A percentile compares a stretch with the other conserved stretches of the same genome.
phyloP scores from a whole-genome alignment of 2,888 invertebrate species.

The Oasisia sp. region DNA sequence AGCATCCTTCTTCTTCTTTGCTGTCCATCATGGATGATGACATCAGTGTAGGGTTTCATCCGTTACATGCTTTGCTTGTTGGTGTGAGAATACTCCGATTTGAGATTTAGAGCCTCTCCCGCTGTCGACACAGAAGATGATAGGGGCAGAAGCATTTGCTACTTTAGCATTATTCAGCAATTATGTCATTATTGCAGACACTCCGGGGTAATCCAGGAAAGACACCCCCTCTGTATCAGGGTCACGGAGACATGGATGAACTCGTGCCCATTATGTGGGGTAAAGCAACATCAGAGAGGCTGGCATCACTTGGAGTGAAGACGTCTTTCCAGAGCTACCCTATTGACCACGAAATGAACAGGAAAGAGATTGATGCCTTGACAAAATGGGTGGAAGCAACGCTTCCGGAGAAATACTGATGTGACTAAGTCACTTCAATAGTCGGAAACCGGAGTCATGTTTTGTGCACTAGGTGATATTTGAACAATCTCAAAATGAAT shows the following conservation, averaged over 20 bases:
- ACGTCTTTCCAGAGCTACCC: conserved; percentile 28
- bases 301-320: conserved; percentile 30
- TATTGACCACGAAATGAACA: conserved; percentile 29
- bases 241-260: conserved; percentile 34
- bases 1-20: too few relatives aligned
- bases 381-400: conserved; percentile 24
- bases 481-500: too few relatives aligned
- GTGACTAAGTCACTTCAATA: neutral
- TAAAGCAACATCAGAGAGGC: conserved; percentile 26
- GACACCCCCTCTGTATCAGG: conserved; percentile 27
- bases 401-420: conserved; percentile 18
- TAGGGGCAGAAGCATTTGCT: too few relatives aligned
- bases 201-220: neutral
- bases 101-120: too few relatives aligned
- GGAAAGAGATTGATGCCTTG: conserved; percentile 19
- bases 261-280: conserved; percentile 35
- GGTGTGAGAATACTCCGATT: too few relatives aligned
- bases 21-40: too few relatives aligned
- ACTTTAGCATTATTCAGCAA: neutral
- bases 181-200: neutral
- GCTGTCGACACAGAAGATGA: too few relatives aligned
- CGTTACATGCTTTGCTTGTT: too few relatives aligned
- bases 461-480: too few relatives aligned
- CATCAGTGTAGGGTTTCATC: too few relatives aligned
- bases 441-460: neutral